A percentile compares a stretch with the other conserved stretches of the same genome.
These are phyloP conservation scores for Serripes groenlandicus DNA, from an alignment of 2,888 invertebrate species.

Conservation along the genomic window DNA sequence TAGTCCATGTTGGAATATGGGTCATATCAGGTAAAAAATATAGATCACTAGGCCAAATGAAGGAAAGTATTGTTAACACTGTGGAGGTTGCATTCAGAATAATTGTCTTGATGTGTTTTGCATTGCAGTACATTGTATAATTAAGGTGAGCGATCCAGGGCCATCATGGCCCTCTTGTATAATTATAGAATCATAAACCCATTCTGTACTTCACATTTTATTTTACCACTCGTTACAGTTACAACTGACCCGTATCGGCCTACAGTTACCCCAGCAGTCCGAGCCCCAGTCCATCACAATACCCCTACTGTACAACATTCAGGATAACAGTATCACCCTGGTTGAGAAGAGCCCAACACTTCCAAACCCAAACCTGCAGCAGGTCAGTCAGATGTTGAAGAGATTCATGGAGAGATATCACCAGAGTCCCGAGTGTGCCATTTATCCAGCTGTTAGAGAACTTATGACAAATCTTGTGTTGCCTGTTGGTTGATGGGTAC, in stretches of 20 bases:
- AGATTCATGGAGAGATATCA: conserved; percentile 84
- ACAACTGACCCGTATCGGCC: conserved; percentile 90
- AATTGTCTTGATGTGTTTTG: too few species aligned
- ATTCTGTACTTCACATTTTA: too few species aligned
- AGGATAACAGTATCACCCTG: conserved; percentile 91
- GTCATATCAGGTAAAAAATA: too few species aligned
- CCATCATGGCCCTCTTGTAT: too few species aligned
- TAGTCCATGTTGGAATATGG: too few species aligned
- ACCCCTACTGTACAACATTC: conserved; percentile 96
- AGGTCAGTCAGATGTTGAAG: conserved; percentile 88
- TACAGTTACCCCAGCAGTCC: conserved; percentile 86
- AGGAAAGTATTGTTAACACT: too few species aligned
- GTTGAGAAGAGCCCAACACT: conserved; percentile 61
- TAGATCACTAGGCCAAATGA: too few species aligned
- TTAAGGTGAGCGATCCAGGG: too few species aligned
- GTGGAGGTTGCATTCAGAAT: too few species aligned
- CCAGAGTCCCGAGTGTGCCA: conserved; percentile 91
- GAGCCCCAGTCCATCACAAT: conserved; percentile 93
- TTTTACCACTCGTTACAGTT: conserved; percentile 87
- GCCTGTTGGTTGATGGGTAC: conserved; percentile 88
- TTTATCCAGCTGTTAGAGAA: conserved; percentile 96
- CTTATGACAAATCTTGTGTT: conserved; percentile 93
- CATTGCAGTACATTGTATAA: too few species aligned
- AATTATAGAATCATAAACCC: too few species aligned
- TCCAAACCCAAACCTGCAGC: conserved; percentile 66